Base-by-base conservation (phyloP, 2,113 vertebrate species). In the Asarcornis scutulata region DNA sequence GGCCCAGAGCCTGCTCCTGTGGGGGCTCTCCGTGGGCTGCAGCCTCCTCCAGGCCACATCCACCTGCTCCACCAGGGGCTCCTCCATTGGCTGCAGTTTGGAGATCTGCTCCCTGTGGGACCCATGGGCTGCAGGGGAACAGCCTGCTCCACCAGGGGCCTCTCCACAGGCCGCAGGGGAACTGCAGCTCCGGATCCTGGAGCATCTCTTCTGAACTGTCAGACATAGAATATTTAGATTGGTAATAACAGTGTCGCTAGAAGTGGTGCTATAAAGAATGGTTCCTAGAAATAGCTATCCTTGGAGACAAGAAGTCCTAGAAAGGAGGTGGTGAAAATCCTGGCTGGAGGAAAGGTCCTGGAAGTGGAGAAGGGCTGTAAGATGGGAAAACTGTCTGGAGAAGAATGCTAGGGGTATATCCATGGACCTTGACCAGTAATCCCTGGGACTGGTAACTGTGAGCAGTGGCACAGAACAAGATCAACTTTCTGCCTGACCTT, bases 391-490 rank as follows among this genome's bases (percentile, higher is more conserved):
- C 9, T 72, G 12, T 3, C 2, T 22, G 26, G 11, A 42, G 21
- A 58, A 2, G 7, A 60, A 32, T 60, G 5, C 27, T 71, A 12
- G 8, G 10, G 3, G 16, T 17, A 26, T 2, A 18, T 1, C 0
- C 12, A 44, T 53, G 13, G 44, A 26, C 31, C 32, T 50, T 50
- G 56, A 10, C 3, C 26, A 72, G 5, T 42, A 72, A 60, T 2
- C 4, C 8, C 11, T 63, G 12, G 13, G 20, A 40, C 12, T 8
- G 8, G 15, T 29, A 59, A 75, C 11, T 15, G 23, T 29, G 20
- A 92, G 31, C 25, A 88, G 62, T 29, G 73, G 5, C 21, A 11
- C 0, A 0, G 32, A 55, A 31, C 4, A 1, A 2, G 2, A 9
- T 46, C 44, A 6, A 63, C 58, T 71, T 91, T 58, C 23, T 90